A percentile compares a stretch with the other conserved stretches of the same genome.
These are phyloP conservation scores for Lasioglossum malachurum DNA, from an alignment of 2,888 invertebrate species.

Conservation along the genomic window DNA sequence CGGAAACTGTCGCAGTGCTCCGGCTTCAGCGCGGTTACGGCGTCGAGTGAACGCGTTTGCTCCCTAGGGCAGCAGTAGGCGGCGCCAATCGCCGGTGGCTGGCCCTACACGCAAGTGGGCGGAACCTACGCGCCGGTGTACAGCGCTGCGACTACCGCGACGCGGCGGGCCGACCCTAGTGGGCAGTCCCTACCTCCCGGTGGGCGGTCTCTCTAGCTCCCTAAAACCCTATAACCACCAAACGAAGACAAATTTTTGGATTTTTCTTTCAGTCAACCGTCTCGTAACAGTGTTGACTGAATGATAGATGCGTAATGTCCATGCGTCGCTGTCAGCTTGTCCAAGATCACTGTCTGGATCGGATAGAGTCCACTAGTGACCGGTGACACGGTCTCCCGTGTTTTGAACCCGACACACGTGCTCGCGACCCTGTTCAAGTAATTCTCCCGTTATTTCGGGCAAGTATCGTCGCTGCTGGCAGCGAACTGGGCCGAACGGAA, in stretches of 20 bases:
- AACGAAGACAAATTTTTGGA: not conserved
- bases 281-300: not conserved
- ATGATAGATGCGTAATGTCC: not conserved
- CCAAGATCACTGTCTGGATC: not conserved
- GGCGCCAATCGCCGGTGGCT: not conserved
- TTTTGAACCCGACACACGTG: constrained; percentile 39
- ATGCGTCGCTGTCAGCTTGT: not conserved
- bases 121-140: not conserved
- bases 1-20: not conserved
- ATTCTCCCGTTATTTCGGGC: constrained; percentile 15
- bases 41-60: not conserved
- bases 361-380: not conserved
- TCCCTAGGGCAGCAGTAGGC: not conserved
- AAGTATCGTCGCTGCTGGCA: constrained; percentile 20
- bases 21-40: not conserved
- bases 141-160: not conserved
- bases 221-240: not conserved
- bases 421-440: constrained; percentile 15
- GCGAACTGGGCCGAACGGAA: constrained; percentile 34
- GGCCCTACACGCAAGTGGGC: not conserved
- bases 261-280: not conserved
- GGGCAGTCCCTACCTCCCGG: not conserved
- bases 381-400: not conserved
- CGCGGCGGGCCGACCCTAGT: not conserved
- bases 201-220: not conserved